phyloP scores from a whole-genome alignment of 2,113 vertebrate genomes.

The Vulpes vulpes region DNA sequence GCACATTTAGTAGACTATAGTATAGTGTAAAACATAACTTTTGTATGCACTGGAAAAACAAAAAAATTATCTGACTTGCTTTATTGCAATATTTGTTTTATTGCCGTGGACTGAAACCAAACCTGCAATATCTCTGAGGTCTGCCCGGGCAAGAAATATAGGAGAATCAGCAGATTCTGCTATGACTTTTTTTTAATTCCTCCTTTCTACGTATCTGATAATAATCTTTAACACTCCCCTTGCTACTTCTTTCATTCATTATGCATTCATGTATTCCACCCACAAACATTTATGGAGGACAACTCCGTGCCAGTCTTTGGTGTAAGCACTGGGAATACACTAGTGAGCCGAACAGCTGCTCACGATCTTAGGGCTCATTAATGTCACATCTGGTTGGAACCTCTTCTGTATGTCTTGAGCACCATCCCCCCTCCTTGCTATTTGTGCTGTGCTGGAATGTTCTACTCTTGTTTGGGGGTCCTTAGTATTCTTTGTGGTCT shows the following conservation, averaged over 20 bases:
- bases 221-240: background rate
- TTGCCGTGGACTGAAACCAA: background rate
- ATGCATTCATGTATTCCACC: background rate
- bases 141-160: background rate
- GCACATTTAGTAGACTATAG: background rate
- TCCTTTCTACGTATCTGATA: background rate
- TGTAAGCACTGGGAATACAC: background rate
- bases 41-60: background rate
- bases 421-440: background rate
- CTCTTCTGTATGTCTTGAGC: background rate
- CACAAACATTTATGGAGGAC: background rate
- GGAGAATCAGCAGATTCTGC: background rate
- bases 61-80: background rate
- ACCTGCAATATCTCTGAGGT: background rate
- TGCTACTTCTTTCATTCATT: background rate
- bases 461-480: background rate
- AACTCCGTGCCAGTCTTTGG: background rate
- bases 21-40: background rate
- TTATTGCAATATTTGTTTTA: background rate
- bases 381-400: background rate
- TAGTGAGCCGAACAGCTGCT: background rate
- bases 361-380: background rate
- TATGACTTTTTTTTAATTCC: background rate
- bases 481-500: background rate
- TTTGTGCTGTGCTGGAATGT: background rate